A percentile compares a stretch with the other conserved stretches of the same genome.
These are phyloP conservation scores for Amphimedon queenslandica DNA, from an alignment of 37 sponge, comb jelly and placozoan genomes.

Conservation along the genomic window DNA sequence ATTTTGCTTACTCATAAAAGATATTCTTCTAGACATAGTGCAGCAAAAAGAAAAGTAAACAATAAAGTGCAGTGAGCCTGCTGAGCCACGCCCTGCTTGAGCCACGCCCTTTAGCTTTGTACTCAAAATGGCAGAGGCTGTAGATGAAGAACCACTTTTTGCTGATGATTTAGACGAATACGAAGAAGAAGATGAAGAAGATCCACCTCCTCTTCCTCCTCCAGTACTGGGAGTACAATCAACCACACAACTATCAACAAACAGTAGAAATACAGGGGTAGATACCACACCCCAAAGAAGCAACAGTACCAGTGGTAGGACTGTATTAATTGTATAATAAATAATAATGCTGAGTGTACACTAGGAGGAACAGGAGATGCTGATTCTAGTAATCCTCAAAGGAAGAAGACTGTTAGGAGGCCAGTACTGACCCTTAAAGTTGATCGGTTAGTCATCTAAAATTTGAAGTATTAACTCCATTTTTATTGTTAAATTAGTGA, in stretches of 20 bases:
- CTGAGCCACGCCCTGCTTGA: too few relatives aligned
- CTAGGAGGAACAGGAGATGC: slow-evolving; percentile 5
- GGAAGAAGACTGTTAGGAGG: neutral
- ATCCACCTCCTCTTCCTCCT: slow-evolving; percentile 68
- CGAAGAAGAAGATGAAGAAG: slow-evolving; percentile 32
- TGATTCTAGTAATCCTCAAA: neutral
- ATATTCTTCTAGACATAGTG: too few relatives aligned
- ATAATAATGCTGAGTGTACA: neutral
- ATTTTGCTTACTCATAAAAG: too few relatives aligned
- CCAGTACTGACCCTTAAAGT: slow-evolving; percentile 51
- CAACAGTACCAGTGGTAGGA: neutral
- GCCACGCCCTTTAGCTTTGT: too few relatives aligned
- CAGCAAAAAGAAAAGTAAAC: too few relatives aligned
- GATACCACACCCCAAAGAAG: neutral
- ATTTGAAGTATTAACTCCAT: neutral
- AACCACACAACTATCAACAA: neutral
- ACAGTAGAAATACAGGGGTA: neutral
- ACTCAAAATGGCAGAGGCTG: too few relatives aligned
- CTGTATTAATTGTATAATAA: neutral
- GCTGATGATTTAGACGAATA: slow-evolving; percentile 65
- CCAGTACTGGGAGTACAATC: slow-evolving; percentile 30
- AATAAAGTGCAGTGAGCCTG: too few relatives aligned
- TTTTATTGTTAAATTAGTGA: neutral
- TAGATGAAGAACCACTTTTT: slow-evolving; percentile 72
- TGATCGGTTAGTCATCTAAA: slow-evolving; percentile 32